Base-by-base conservation (phyloP, 1,140 invertebrate genomes). In the Brachionus sp. region DNA sequence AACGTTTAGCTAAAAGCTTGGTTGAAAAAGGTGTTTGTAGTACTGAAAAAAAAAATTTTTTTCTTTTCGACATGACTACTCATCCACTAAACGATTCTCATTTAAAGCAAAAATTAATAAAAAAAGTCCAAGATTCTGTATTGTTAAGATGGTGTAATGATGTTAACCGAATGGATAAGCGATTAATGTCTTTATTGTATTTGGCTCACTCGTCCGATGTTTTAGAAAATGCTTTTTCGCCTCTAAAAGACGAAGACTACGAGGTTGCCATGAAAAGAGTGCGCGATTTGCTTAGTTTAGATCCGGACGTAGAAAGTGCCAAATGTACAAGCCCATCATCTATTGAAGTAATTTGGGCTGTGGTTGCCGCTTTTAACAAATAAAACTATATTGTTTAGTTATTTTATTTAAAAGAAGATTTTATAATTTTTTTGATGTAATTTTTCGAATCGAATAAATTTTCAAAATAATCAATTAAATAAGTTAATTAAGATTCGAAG, bases 11-110 rank as follows among this genome's bases (percentile, higher is more conserved):
- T 10, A 99, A 99, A 89, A 99, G 98, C 91, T 91, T 99, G 85
- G 97, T 99, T 19, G 98, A 99, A 89, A 99, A 99, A 90, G 97
- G 98, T 85, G 96, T 99, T n/a, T 91, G 98, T 84, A 98, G 97
- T 66, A 99, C 98, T 77, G 98, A 99, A 90, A 99, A 99, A 91
- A 97, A 99, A 90, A 99, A 99, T 90, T 99, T 99, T 90, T 91
- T 99, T 85, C 90, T 99, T 19, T 99, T 99, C 90, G 98, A 99
- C 91, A 99, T 99, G 97, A 99, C 98, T 29, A 99, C 97, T 85
- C 98, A 99, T 92, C 98, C 98, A 44, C 91, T 99, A 50, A 96
- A 94, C 77, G 96, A 99, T 89, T 94, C 94, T 90, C 91, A 93
- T 84, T 93, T 95, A n/a, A 99, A 99, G 91, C 94, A 93, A 85